A percentile compares a stretch with the other conserved stretches of the same genome.
Conservation (phyloP, 2,113 vertebrate species). For the Echinops telfairi region DNA sequence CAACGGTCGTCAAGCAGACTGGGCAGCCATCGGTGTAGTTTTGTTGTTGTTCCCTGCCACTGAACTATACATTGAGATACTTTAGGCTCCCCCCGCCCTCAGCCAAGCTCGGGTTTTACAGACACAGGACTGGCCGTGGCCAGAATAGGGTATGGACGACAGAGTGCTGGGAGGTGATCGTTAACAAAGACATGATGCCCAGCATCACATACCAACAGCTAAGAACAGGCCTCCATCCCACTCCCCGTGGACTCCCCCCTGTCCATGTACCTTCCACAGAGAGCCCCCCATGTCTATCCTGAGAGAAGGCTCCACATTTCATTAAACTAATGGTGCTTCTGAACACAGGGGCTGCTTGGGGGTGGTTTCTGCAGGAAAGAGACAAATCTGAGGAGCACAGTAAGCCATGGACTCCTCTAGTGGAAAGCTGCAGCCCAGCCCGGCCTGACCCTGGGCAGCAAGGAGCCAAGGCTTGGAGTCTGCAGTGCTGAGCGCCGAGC, state of each 20-base stretch:
- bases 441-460: neutral
- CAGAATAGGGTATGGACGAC: neutral
- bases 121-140: neutral
- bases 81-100: neutral
- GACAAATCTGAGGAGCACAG: neutral
- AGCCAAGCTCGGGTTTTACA: neutral
- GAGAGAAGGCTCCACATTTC: neutral
- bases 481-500: neutral
- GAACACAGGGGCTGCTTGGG: neutral
- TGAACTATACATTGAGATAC: neutral
- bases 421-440: neutral
- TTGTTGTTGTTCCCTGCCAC: neutral
- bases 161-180: neutral
- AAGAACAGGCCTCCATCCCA: constrained; percentile 13
- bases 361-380: neutral
- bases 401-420: neutral
- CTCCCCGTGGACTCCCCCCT: neutral
- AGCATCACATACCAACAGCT: constrained; percentile 28
- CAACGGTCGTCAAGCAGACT: neutral
- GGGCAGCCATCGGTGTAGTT: neutral
- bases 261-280: neutral
- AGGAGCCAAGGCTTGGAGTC: neutral
- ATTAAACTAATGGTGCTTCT: neutral
- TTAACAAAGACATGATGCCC: constrained; percentile 3
- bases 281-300: neutral